Evolutionary conservation across 2,888 invertebrate species (phyloP).

Genomic region (Dynastes grantii): DNA sequence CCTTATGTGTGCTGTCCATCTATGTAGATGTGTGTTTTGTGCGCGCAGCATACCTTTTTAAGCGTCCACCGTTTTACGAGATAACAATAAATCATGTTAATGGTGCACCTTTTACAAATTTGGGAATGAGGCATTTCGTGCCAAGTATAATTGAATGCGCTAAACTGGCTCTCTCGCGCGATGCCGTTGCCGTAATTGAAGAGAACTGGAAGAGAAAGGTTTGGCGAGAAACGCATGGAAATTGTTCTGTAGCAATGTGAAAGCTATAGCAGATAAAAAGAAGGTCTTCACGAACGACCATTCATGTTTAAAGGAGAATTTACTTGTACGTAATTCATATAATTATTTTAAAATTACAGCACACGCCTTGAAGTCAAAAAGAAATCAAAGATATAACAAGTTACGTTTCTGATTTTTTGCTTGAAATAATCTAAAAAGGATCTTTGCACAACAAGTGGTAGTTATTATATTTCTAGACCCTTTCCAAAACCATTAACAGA

Average conservation of each 20-base stretch:
- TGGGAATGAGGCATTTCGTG: conserved; percentile 43
- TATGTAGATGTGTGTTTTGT: conserved; percentile 16
- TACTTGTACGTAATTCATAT: too few species aligned
- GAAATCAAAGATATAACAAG: too few species aligned
- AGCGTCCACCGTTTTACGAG: conserved; percentile 45
- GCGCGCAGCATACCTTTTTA: conserved; percentile 41
- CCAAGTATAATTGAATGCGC: conserved; percentile 42
- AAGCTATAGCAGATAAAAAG: conserved; percentile 14
- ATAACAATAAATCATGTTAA: conserved; percentile 48
- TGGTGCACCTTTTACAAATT: conserved; percentile 44
- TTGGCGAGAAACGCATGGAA: conserved; percentile 3
- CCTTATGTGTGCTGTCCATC: not conserved
- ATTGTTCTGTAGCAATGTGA: conserved; percentile 16
- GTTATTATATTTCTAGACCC: too few species aligned
- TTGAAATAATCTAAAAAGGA: too few species aligned
- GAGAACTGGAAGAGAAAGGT: conserved; percentile 26
- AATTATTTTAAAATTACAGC: too few species aligned
- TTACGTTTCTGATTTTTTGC: too few species aligned
- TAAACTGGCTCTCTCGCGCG: conserved; percentile 24
- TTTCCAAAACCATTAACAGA: too few species aligned
- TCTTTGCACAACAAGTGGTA: too few species aligned
- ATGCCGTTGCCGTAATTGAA: conserved; percentile 21
- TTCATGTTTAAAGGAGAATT: too few species aligned
- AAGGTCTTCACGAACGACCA: too few species aligned
- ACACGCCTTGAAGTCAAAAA: too few species aligned